Evolutionary conservation across 1,140 invertebrate genomes (phyloP).

Genomic region (Megathymus violae): DNA sequence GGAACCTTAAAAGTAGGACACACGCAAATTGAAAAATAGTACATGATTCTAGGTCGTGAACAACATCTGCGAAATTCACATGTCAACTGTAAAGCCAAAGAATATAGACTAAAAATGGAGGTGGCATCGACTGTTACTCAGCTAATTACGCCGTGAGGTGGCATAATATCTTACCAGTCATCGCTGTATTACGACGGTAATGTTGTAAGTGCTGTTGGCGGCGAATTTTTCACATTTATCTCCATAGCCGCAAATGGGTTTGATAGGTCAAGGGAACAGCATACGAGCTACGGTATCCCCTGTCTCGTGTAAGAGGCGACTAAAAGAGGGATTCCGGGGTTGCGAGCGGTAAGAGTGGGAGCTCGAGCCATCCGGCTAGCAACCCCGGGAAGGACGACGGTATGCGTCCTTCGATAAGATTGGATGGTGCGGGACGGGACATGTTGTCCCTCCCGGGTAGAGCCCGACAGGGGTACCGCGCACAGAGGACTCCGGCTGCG

Average conservation of each 20-base stretch:
- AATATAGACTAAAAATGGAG: conserved; percentile 1
- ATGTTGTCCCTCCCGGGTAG: too few relatives aligned
- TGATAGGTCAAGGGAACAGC: conserved; percentile 8
- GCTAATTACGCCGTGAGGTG: conserved; percentile 26
- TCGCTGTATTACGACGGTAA: conserved; percentile 15
- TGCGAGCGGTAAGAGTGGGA: too few relatives aligned
- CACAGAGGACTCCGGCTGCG: too few relatives aligned
- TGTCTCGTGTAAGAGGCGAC: too few relatives aligned
- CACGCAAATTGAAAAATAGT: neutral
- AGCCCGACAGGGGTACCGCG: too few relatives aligned
- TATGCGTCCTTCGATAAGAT: too few relatives aligned
- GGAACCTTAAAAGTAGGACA: conserved; percentile 1
- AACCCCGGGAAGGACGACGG: too few relatives aligned
- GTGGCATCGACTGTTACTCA: conserved; percentile 1
- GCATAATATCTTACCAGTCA: conserved; percentile 18
- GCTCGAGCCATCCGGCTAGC: too few relatives aligned
- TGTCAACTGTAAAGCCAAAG: conserved; percentile 8
- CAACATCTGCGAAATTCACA: conserved; percentile 2
- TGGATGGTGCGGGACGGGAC: too few relatives aligned
- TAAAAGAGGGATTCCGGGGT: too few relatives aligned
- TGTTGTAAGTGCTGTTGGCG: conserved; percentile 19
- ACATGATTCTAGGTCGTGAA: neutral
- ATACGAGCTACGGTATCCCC: too few relatives aligned
- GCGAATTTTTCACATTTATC: conserved; percentile 13
- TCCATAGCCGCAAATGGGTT: neutral